Percentiles rank a stretch among this genome's conserved stretches.
These are phyloP conservation scores for Rhea americana DNA, from an alignment of 2,113 vertebrate species.

Conservation along the genomic window DNA sequence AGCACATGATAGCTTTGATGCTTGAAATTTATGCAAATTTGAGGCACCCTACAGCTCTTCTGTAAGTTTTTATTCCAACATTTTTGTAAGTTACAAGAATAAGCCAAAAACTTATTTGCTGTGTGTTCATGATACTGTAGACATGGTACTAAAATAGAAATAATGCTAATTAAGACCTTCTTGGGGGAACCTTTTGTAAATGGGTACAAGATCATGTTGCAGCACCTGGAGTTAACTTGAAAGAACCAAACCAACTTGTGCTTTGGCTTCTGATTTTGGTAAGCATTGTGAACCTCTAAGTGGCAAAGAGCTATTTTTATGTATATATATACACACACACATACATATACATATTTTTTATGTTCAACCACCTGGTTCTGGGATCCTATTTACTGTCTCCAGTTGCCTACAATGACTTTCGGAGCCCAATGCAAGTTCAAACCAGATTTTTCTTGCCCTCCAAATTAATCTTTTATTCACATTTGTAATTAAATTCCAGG, in stretches of 20 bases:
- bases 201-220: neutral
- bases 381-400: neutral
- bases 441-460: neutral
- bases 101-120: neutral
- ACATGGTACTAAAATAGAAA: neutral
- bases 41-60: neutral
- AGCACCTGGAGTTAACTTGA: neutral
- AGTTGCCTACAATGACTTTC: neutral
- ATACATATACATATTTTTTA: fast-evolving
- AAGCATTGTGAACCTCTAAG: neutral
- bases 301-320: neutral
- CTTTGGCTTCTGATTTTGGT: neutral
- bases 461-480: neutral
- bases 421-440: neutral
- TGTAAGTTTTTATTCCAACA: neutral
- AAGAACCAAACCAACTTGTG: neutral
- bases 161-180: neutral
- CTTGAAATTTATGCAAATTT: neutral
- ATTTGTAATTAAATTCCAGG: neutral
- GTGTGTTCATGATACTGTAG: neutral
- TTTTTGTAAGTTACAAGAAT: neutral
- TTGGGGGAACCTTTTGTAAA: neutral
- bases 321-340: neutral
- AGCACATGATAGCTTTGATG: conserved; percentile 2
- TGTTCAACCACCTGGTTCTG: neutral